Evolutionary conservation across 2,797 vertebrate genomes (phyloP), one percentile per base, ranked within the genome.

Genomic region (Acrossocheilus wenchowensis): DNA sequence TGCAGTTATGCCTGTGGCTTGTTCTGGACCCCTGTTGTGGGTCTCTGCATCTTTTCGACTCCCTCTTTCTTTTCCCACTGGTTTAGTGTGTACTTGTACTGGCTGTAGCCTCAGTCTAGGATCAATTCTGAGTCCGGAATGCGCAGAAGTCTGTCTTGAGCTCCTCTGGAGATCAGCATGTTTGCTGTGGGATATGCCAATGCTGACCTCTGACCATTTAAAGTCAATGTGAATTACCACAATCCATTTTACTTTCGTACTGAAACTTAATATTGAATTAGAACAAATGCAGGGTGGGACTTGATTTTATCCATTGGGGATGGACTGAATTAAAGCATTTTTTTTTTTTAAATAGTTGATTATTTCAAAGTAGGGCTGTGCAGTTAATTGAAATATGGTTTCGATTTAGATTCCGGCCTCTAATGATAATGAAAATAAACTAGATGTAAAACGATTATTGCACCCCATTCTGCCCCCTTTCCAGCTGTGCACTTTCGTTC

Each of bases 1-100:
- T 80, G 68, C 39, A 64, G 84, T 36, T 39, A 74, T 81, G 84
- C 78, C 84, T 81, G 21, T 81, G 78, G 84, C 77, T 66, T 41
- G 34, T 41, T 81, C 21, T 66, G 30, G 43, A 14, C 21, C 66
- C 19, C 66, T n/a, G 75, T 71, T 85, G 69, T 34, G 69, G 23
- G 23, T 23, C 39, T 79, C 21, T 57, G 39, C 14, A 62, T 73
- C 21, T 60, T 50, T 81, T 72, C 14, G 11, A 78, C 21, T 34
- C 60, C 57, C 15, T 79, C 10, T 60, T 45, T 79, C 54, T 72
- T 48, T 69, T 36, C 78, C 84, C 66, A 73, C 11, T n/a, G 54
- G 78, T 74, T 81, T 75, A 52, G 30, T 41, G 54, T 78, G 83
- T 36, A 30, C 74, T 26, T 30, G 23, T 52, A 19, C 34, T 62